Evolutionary conservation across 1,140 invertebrate genomes (phyloP).

Genomic region (Anagrus nilaparvatae): DNA sequence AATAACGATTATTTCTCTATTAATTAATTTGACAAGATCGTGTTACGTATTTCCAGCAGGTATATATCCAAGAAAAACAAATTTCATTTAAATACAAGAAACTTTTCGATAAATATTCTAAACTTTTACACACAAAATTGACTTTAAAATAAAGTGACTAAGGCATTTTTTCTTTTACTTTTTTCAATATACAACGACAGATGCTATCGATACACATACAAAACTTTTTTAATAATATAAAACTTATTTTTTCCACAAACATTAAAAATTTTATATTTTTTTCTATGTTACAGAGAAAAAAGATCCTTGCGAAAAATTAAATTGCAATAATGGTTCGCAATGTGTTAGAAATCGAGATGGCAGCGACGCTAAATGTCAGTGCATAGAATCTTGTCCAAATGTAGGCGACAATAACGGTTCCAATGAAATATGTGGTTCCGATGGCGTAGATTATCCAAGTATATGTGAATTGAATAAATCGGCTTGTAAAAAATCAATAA

Average conservation of each 20-base stretch:
- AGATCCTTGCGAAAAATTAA: conserved; percentile 64
- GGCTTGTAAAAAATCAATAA: conserved; percentile 61
- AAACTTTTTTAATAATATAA: too few relatives aligned
- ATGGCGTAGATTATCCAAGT: conserved; percentile 64
- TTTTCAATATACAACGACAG: too few relatives aligned
- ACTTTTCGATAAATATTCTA: neutral
- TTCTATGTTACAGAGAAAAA: conserved; percentile 54
- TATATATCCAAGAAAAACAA: conserved; percentile 16
- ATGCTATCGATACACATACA: too few relatives aligned
- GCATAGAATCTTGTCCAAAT: conserved; percentile 62
- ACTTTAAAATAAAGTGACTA: too few relatives aligned
- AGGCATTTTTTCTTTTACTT: too few relatives aligned
- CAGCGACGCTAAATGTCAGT: conserved; percentile 59
- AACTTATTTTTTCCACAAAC: too few relatives aligned
- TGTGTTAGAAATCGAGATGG: conserved; percentile 71
- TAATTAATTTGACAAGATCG: conserved; percentile 20
- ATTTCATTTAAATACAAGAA: neutral
- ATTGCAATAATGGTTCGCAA: conserved; percentile 63
- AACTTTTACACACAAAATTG: too few relatives aligned
- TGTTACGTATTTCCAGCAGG: conserved; percentile 40
- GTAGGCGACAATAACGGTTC: conserved; percentile 71
- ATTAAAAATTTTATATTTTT: neutral
- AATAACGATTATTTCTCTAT: conserved; percentile 19
- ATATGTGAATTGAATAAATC: conserved; percentile 69
- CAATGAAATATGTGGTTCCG: conserved; percentile 61